Percentiles rank a stretch among this genome's conserved stretches.
Evolutionary conservation across 2,113 vertebrate genomes (phyloP).

Genomic region (Amphiprion percula): DNA sequence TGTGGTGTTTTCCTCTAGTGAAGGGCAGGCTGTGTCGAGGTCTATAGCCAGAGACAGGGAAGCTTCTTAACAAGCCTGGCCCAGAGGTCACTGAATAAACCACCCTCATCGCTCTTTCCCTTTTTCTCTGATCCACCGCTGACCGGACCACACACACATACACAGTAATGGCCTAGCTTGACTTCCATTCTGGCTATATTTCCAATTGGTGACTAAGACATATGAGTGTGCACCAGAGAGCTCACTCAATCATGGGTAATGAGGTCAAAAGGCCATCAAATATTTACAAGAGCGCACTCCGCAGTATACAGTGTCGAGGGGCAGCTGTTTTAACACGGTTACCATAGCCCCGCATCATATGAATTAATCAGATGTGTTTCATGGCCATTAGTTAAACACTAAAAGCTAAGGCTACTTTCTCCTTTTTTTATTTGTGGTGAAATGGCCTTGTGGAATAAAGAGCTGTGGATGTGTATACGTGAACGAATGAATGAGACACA

Average conservation of each 20-base stretch:
- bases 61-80: conserved; percentile 69
- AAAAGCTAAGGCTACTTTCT: conserved; percentile 55
- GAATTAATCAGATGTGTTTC: conserved; percentile 68
- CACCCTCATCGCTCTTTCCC: conserved; percentile 55
- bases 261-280: conserved; percentile 83
- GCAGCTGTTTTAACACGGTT: conserved; percentile 50
- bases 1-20: conserved; percentile 51
- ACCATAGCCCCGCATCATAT: conserved; percentile 36
- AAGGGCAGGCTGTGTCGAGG: conserved; percentile 60
- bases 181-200: conserved; percentile 49
- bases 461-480: neutral
- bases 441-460: conserved; percentile 55
- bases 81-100: conserved; percentile 67
- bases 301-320: conserved; percentile 62
- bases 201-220: conserved; percentile 72
- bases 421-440: conserved; percentile 17
- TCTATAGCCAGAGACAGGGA: conserved; percentile 52
- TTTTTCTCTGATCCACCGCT: conserved; percentile 56
- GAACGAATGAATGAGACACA: conserved; percentile 30
- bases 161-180: conserved; percentile 58
- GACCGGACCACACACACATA: conserved; percentile 64
- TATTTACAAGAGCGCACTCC: conserved; percentile 77
- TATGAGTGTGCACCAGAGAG: conserved; percentile 65
- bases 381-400: conserved; percentile 47
- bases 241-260: conserved; percentile 80